These are phyloP conservation scores for Naja naja DNA, from an alignment of 2,113 vertebrate species.

Conservation along the genomic window DNA sequence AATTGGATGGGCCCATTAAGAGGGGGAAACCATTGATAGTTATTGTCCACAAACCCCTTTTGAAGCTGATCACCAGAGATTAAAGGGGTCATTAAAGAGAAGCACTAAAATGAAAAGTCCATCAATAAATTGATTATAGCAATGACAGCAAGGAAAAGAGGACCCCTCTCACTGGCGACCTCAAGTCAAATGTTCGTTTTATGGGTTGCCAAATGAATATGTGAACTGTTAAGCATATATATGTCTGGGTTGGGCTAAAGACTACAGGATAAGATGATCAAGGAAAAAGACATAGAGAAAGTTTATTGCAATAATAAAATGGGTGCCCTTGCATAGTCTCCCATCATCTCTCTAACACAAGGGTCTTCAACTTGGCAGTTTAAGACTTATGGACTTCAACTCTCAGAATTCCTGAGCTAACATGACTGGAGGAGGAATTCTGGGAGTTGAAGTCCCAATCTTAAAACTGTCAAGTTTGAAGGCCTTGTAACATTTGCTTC, in stretches of 20 bases:
- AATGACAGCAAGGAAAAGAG: not conserved
- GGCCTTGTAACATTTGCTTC: not conserved
- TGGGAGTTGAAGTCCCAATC: too few relatives aligned
- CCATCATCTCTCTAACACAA: not conserved
- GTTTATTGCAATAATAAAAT: not conserved
- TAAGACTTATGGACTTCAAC: too few relatives aligned
- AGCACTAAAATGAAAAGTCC: not conserved
- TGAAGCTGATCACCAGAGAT: not conserved
- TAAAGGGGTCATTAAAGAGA: conserved; percentile 8
- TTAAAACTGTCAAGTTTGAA: too few relatives aligned
- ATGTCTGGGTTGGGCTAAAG: not conserved
- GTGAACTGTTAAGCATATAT: conserved; percentile 37
- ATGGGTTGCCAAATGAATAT: conserved; percentile 39
- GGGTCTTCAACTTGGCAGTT: too few relatives aligned
- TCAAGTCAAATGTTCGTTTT: conserved; percentile 7
- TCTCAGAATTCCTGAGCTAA: too few relatives aligned
- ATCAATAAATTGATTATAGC: conserved; percentile 20
- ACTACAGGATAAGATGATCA: not conserved
- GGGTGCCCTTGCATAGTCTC: not conserved
- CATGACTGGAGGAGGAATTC: too few relatives aligned
- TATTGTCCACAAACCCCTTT: conserved; percentile 8
- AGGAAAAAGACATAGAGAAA: not conserved
- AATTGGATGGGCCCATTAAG: not conserved
- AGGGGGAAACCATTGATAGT: not conserved
- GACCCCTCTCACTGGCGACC: not conserved